Base-by-base conservation (phyloP, 2,888 invertebrate species). In the Polylopha cassiicola region DNA sequence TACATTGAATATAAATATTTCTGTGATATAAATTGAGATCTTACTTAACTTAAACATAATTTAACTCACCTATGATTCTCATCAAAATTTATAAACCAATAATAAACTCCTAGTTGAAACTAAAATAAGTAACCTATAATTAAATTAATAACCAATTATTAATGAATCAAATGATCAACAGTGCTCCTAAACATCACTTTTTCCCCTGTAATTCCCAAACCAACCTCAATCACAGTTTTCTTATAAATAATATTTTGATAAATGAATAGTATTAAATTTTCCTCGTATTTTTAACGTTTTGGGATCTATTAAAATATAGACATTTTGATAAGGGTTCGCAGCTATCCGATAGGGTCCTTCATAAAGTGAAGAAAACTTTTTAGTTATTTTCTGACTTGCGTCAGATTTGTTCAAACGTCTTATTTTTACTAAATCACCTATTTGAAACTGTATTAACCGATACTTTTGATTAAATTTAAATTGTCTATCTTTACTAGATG, bases 401-500 rank as follows among this genome's bases (percentile, higher is more conserved):
- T 4, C 17, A 4, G 17, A 17, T 17, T 17, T 17, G 5, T 17
- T 17, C 3, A 17, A 3, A 4, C 17, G 3, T 5, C 5, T 17
- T 17, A 17, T 17, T 17, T 17, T 17, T 17, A 17, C 17, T 5
- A 3, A 17, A 17, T 17, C 17, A 3, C 17, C 17, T 17, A 17
- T 17, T 17, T 17, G 4, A 17, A 17, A 17, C 5, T 17, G 3
- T 17, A 5, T 17, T 17, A 17, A 17, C 17, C 20, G 28, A 41
- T 47, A 21, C 0, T 11, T 33, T 17, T 34, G 17, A 26, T 48
- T 37, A 10, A 27, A 48, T 4, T 37, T 32, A 3, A 4, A 0
- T 3, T 36, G 10, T 9, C 43, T 24, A 1, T 11, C 26, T 4
- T 9, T 4, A 21, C 42, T 36, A 8, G 24, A 2, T 4, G 6